phyloP scores from a whole-genome alignment of 1,140 invertebrate genomes.

The Periplaneta americana region DNA sequence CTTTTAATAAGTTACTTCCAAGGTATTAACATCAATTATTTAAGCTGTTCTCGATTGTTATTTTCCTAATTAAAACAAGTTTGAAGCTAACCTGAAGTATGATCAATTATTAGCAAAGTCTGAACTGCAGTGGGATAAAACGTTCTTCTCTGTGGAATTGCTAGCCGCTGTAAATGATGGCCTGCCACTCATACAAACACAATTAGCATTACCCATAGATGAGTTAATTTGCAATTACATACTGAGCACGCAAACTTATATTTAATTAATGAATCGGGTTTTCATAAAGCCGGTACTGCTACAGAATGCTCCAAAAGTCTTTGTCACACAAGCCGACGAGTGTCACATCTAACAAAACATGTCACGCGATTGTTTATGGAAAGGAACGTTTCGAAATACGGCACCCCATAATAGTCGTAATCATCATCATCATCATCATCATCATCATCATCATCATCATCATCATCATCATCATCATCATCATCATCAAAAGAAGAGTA shows the following conservation, averaged over 20 bases:
- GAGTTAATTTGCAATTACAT: not conserved
- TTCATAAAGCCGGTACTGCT: not conserved
- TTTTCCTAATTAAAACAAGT: not conserved
- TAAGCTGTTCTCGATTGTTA: not conserved
- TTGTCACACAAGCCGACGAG: too few species aligned
- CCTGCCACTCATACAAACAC: not conserved
- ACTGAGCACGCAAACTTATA: not conserved
- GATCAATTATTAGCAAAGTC: not conserved
- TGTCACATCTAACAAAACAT: too few species aligned
- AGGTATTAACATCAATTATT: not conserved
- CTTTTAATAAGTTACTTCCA: too few species aligned
- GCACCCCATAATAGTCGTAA: too few species aligned
- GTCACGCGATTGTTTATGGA: too few species aligned
- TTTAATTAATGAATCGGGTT: not conserved
- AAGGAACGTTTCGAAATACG: too few species aligned
- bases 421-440: too few species aligned
- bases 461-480: too few species aligned
- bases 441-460: too few species aligned
- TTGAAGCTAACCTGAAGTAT: not conserved
- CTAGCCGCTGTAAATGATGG: too few species aligned
- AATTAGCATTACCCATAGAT: not conserved
- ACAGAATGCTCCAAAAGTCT: too few species aligned
- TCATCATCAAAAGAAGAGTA: too few species aligned
- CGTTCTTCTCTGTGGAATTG: not conserved
- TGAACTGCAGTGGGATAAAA: not conserved